phyloP scores from a whole-genome alignment of 2,113 vertebrate species.

The Gymnobelideus leadbeateri region DNA sequence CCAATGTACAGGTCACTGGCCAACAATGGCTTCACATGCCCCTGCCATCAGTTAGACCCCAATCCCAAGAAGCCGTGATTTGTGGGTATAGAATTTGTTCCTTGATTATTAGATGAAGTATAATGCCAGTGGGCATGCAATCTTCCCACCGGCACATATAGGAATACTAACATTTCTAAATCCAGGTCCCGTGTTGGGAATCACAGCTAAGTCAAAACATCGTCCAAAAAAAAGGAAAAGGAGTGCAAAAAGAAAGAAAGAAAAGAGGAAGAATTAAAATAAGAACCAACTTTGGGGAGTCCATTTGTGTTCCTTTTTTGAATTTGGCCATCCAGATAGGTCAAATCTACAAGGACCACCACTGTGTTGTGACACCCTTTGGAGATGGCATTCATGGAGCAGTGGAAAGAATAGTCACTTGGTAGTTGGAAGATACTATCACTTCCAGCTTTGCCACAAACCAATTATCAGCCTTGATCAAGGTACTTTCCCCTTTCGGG shows the following conservation, averaged over 20 bases:
- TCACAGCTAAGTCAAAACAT: neutral
- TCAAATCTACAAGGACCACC: neutral
- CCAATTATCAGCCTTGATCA: neutral
- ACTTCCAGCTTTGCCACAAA: neutral
- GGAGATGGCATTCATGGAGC: neutral
- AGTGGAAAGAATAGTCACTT: no score
- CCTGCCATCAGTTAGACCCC: neutral
- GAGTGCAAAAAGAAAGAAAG: neutral
- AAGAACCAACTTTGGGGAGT: neutral
- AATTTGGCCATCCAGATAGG: neutral
- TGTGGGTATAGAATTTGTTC: neutral
- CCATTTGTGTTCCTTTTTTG: neutral
- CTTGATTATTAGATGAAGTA: neutral
- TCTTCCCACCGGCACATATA: neutral
- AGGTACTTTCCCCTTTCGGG: neutral
- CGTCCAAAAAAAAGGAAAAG: neutral
- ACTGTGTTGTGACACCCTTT: neutral
- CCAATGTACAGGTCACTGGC: neutral
- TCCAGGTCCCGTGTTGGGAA: neutral
- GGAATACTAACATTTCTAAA: neutral
- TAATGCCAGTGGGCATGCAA: neutral
- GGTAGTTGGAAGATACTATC: neutral
- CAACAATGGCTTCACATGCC: neutral
- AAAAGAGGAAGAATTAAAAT: neutral
- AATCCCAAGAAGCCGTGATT: neutral